Evolutionary conservation across 2,888 invertebrate genomes (phyloP).

Genomic region (Acanthosepion lycidas): DNA sequence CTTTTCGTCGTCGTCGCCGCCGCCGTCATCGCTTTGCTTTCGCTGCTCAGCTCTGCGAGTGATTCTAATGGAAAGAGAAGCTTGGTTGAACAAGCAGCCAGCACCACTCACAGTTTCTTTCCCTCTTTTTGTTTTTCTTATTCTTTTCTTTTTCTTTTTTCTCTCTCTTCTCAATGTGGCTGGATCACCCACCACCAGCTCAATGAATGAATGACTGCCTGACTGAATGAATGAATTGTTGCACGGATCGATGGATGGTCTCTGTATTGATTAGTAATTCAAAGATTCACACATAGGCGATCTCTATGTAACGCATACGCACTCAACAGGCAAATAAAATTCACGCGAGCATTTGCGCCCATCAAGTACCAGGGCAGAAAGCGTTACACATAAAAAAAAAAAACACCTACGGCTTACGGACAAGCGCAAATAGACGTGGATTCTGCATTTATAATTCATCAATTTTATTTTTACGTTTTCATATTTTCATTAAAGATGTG

Average conservation of each 20-base stretch:
- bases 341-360: neutral
- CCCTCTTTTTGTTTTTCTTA: neutral
- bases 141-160: neutral
- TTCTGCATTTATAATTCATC: too few relatives aligned
- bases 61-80: neutral
- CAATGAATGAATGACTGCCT: conserved; percentile 17
- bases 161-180: neutral
- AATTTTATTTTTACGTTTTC: too few relatives aligned
- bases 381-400: neutral
- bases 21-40: neutral
- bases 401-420: neutral
- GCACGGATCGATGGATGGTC: neutral
- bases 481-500: too few relatives aligned
- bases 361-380: too few relatives aligned
- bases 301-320: neutral
- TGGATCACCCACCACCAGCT: neutral
- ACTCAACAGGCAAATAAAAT: neutral
- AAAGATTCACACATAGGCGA: neutral
- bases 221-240: conserved; percentile 33
- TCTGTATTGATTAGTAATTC: neutral
- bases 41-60: conserved; percentile 14
- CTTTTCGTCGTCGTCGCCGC: too few relatives aligned
- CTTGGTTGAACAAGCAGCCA: neutral
- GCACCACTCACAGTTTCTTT: neutral
- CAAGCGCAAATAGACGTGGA: neutral